Conservation (phyloP, 2,797 vertebrate species). For the Holocentrus rufus region DNA sequence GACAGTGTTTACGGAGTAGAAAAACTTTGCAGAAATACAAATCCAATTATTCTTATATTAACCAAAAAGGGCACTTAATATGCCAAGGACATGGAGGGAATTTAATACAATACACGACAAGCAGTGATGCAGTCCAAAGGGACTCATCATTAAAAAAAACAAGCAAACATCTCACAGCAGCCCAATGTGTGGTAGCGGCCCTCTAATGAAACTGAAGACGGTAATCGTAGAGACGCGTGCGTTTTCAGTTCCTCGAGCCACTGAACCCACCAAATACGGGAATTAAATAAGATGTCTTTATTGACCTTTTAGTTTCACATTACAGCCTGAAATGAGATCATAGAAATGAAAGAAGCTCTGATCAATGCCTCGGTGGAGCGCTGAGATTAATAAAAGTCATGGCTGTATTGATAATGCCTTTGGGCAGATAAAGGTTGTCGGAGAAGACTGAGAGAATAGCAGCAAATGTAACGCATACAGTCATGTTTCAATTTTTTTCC, state of each 20-base stretch:
- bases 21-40: background rate
- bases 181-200: slow-evolving; percentile 17
- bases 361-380: slow-evolving; percentile 71
- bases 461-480: slow-evolving; percentile 32
- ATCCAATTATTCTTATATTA: background rate
- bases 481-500: slow-evolving; percentile 4
- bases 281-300: slow-evolving; percentile 73
- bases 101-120: slow-evolving; percentile 20
- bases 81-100: slow-evolving; percentile 8
- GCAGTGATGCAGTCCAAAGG: slow-evolving; percentile 21
- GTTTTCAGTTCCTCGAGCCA: slow-evolving; percentile 51
- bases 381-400: slow-evolving; percentile 75
- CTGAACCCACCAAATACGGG: slow-evolving; percentile 53
- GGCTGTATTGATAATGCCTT: slow-evolving; percentile 68
- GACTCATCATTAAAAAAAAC: slow-evolving; percentile 47
- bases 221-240: slow-evolving; percentile 40
- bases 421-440: slow-evolving; percentile 51
- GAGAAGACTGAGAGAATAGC: slow-evolving; percentile 18
- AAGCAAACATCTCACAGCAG: slow-evolving; percentile 42
- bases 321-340: slow-evolving; percentile 78
- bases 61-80: background rate
- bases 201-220: slow-evolving; percentile 65
- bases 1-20: background rate
- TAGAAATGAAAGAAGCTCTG: slow-evolving; percentile 59
- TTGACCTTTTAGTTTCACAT: slow-evolving; percentile 78